phyloP scores from a whole-genome alignment of 2,888 invertebrate species.

The Pollenia angustigena region DNA sequence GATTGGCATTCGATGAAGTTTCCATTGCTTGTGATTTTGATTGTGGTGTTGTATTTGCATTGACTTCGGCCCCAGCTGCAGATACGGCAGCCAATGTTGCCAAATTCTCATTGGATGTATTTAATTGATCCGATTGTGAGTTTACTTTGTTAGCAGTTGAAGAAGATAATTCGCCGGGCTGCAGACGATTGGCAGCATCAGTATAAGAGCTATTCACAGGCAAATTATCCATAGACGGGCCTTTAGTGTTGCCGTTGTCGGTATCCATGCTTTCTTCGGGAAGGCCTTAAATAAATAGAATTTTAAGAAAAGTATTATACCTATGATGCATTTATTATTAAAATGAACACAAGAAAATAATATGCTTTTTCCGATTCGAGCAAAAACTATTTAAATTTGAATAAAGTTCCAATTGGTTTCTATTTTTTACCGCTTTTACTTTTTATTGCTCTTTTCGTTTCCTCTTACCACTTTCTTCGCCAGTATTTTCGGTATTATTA shows the following conservation, averaged over 20 bases:
- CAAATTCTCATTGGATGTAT: constrained; percentile 65
- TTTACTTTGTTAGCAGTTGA: neutral
- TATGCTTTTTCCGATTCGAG: too few relatives aligned
- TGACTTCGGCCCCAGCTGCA: constrained; percentile 62
- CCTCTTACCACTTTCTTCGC: constrained; percentile 45
- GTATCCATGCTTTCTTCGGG: constrained; percentile 46
- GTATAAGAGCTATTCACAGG: neutral
- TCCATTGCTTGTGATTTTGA: constrained; percentile 15
- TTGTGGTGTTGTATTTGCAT: constrained; percentile 32
- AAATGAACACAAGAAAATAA: too few relatives aligned
- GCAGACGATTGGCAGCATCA: neutral
- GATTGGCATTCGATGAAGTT: neutral
- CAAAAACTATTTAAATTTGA: too few relatives aligned
- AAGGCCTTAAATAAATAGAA: neutral
- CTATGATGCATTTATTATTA: too few relatives aligned
- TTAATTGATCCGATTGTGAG: constrained; percentile 41
- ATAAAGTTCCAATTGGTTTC: too few relatives aligned
- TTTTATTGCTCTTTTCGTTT: neutral
- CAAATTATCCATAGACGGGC: constrained; percentile 19
- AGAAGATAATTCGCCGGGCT: neutral
- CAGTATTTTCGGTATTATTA: constrained; percentile 30
- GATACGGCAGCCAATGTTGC: constrained; percentile 66
- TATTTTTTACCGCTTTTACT: too few relatives aligned
- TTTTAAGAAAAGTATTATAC: neutral
- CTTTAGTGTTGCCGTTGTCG: constrained; percentile 34